Base-by-base conservation (phyloP, 2,888 invertebrate genomes). In the Thelaira solivaga region DNA sequence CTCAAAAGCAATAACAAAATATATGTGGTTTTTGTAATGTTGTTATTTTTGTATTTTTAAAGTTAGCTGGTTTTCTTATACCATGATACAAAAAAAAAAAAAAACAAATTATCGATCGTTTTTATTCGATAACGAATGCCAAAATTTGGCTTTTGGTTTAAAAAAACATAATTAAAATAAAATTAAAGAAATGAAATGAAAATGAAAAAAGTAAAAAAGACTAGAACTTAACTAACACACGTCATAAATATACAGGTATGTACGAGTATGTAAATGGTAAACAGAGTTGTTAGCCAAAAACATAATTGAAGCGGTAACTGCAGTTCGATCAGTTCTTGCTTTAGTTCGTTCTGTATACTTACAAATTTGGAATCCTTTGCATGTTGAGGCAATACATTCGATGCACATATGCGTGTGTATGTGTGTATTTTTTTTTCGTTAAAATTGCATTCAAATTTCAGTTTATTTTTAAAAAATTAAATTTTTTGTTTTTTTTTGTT, bases 301-400 rank as follows among this genome's bases (percentile, higher is more conserved):
- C 31, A 69, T 41, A 74, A 74, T 59, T 64, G 20, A 78, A 78
- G 78, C 78, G 55, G 74, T 59, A 78, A 78, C 65, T 78, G 78
- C 84, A 84, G 84, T 83, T 83, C 83, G 80, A 67, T 61, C 59
- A 49, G 76, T 75, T 80, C 80, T 79, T 67, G n/a, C n/a, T n/a
- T 79, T 67, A 53, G 81, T 80, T 81, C 80, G 73, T 83, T 84
- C 84, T 80, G 80, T 83, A 86, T 86, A 86, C 86, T 86, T 86
- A 86, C 86, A 84, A 86, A 83, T 83, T 83, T 82, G 80, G 84
- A 84, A 81, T 85, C 86, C 86, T 86, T 84, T 81, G 79, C 51
- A 45, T 59, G 73, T 45, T 51, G 77, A 65, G 24, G 43, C 55
- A 64, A 75, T 55, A 71, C 55, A 65, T 39, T 72, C 45, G 61